These are phyloP conservation scores for Drosophila algonquin DNA, from an alignment of 2,888 invertebrate species.

Conservation along the genomic window DNA sequence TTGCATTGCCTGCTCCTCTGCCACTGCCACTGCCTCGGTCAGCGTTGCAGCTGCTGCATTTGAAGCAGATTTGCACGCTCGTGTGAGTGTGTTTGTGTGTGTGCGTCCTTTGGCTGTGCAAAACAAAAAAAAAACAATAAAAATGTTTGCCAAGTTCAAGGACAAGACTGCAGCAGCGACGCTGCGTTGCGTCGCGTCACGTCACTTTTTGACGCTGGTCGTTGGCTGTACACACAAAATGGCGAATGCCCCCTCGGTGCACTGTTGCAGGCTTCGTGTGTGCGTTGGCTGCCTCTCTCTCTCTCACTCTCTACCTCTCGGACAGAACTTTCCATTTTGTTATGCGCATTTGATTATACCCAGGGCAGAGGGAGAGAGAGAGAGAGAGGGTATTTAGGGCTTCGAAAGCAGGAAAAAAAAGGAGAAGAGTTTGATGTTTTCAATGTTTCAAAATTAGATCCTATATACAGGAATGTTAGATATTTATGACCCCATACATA, in stretches of 20 bases:
- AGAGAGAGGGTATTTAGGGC: background rate
- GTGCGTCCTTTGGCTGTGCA: conserved; percentile 47
- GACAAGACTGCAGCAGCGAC: conserved; percentile 74
- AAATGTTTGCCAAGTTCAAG: conserved; percentile 74
- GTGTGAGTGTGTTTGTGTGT: conserved; percentile 12
- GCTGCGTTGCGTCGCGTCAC: conserved; percentile 26
- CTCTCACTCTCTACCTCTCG: conserved; percentile 5
- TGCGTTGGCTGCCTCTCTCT: background rate
- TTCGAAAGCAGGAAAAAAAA: background rate
- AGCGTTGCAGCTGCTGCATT: conserved; percentile 18
- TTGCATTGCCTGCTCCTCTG: background rate
- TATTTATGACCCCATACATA: too few species aligned
- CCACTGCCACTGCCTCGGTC: background rate
- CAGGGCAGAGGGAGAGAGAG: background rate
- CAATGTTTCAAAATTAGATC: too few species aligned
- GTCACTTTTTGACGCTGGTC: conserved; percentile 67
- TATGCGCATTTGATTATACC: conserved; percentile 60
- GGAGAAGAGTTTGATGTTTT: background rate
- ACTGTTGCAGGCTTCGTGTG: conserved; percentile 41
- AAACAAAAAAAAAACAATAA: conserved; percentile 28
- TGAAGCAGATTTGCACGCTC: conserved; percentile 16
- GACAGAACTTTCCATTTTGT: conserved; percentile 44
- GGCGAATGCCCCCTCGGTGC: conserved; percentile 18
- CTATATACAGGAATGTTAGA: too few species aligned
- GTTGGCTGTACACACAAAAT: conserved; percentile 61